Evolutionary conservation across 2,888 invertebrate species (phyloP).

Genomic region (Temnothorax rugatulus): DNA sequence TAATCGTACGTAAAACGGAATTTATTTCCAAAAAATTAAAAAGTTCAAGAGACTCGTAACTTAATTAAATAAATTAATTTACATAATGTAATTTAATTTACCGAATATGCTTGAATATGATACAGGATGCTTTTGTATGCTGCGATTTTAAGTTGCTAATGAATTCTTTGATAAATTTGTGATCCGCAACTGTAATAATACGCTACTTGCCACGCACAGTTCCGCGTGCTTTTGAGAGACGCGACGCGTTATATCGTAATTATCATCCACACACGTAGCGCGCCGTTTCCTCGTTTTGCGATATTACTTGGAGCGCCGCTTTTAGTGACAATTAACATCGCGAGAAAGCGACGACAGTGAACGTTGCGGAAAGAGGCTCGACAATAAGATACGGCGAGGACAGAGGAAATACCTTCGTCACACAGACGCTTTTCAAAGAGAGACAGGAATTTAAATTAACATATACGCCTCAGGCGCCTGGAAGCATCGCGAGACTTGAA

Average conservation of each 20-base stretch:
- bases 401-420: constrained; percentile 52
- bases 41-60: not conserved
- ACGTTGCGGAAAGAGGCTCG: constrained; percentile 60
- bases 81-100: not conserved
- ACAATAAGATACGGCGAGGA: constrained; percentile 65
- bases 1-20: not conserved
- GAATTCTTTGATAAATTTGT: not conserved
- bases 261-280: not conserved
- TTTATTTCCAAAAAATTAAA: not conserved
- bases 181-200: not conserved
- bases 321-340: constrained; percentile 59
- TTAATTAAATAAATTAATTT: constrained; percentile 8
- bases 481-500: not conserved
- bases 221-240: not conserved
- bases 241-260: constrained; percentile 1
- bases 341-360: constrained; percentile 70
- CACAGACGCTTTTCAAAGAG: constrained; percentile 53
- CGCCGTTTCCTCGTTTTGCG: not conserved
- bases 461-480: not conserved
- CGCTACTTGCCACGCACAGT: not conserved
- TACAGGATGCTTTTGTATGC: not conserved
- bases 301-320: constrained; percentile 26
- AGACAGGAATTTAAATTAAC: constrained; percentile 67
- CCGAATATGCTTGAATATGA: not conserved
- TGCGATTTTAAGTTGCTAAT: not conserved